A percentile compares a stretch with the other conserved stretches of the same genome.
phyloP scores from a whole-genome alignment of 2,113 vertebrate species.

The Hirundichthys speculiger region DNA sequence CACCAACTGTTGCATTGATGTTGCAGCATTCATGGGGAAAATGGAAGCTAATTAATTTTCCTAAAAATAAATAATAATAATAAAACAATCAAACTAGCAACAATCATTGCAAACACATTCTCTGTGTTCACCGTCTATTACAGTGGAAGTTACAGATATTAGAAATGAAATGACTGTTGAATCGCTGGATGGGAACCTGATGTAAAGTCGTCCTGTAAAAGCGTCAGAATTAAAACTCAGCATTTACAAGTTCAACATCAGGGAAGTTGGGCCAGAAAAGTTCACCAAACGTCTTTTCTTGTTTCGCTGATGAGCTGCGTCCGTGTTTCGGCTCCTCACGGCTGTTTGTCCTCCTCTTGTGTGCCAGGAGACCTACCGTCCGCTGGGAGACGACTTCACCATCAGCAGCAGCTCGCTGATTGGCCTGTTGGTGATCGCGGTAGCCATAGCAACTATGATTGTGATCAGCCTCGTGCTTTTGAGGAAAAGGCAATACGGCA shows the following conservation, averaged over 20 bases:
- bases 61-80: constrained; percentile 1
- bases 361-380: constrained; percentile 84
- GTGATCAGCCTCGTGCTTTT: constrained; percentile 97
- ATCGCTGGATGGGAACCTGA: neutral
- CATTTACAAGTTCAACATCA: too few species aligned
- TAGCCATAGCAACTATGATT: constrained; percentile 95
- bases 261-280: too few species aligned
- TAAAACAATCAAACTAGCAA: neutral
- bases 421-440: constrained; percentile 92
- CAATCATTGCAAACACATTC: neutral
- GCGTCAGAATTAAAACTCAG: too few species aligned
- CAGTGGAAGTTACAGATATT: neutral
- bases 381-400: constrained; percentile 90
- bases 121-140: neutral
- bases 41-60: neutral
- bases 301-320: too few species aligned
- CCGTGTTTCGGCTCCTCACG: constrained; percentile 19
- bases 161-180: neutral
- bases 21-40: too few species aligned
- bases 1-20: too few species aligned
- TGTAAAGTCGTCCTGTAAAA: neutral
- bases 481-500: constrained; percentile 96
- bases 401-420: constrained; percentile 94
- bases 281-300: too few species aligned
- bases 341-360: constrained; percentile 19